phyloP scores from a whole-genome alignment of 2,113 vertebrate genomes.

The Aramus guarauna region DNA sequence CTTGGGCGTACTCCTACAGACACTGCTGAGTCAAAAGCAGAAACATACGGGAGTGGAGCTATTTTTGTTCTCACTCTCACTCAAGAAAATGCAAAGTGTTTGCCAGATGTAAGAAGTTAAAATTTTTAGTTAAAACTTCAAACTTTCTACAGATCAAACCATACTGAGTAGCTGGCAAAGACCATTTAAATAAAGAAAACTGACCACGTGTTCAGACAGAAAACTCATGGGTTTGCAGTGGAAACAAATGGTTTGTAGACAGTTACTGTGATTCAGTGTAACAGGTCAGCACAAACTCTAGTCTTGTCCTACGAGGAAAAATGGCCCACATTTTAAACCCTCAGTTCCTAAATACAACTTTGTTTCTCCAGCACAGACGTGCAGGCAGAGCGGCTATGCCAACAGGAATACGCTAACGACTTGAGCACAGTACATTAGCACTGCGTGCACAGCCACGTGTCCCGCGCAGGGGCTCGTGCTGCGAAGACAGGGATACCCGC shows the following conservation, averaged over 20 bases:
- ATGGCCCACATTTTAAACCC: not conserved
- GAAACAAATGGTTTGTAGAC: not conserved
- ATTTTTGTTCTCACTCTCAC: slow-evolving; percentile 11
- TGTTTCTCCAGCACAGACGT: not conserved
- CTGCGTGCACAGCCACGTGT: not conserved
- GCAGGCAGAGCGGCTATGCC: not conserved
- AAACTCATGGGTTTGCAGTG: not conserved
- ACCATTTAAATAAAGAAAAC: not conserved
- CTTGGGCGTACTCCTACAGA: slow-evolving; percentile 20
- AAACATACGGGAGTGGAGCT: slow-evolving; percentile 23
- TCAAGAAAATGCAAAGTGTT: not conserved
- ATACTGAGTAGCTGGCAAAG: not conserved
- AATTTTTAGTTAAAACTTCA: not conserved
- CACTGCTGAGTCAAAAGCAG: slow-evolving; percentile 54
- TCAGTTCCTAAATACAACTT: not conserved
- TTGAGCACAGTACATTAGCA: fast-evolving
- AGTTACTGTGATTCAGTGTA: not conserved
- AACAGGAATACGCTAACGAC: not conserved
- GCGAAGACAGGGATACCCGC: fast-evolving
- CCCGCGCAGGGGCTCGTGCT: not conserved
- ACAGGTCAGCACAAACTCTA: not conserved
- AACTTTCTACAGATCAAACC: not conserved
- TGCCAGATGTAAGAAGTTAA: not conserved
- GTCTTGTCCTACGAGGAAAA: not conserved
- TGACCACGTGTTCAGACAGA: not conserved